Percentiles rank a stretch among this genome's conserved stretches.
phyloP scores from a whole-genome alignment of 2,113 vertebrate species.

The Oceanites oceanicus region DNA sequence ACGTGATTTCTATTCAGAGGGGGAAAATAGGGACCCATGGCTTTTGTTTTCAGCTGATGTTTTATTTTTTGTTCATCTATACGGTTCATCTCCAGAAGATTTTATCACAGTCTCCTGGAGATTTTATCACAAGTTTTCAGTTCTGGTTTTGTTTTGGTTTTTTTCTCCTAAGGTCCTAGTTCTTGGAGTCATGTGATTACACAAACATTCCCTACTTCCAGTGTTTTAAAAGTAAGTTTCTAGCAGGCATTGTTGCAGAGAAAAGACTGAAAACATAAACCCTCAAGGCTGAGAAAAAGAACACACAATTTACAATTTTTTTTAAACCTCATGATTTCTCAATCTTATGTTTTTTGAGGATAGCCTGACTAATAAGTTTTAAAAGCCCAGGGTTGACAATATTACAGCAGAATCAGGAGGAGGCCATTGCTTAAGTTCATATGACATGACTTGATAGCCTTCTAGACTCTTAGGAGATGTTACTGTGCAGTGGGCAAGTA shows the following conservation, averaged over 20 bases:
- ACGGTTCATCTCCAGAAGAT: neutral
- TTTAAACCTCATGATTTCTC: constrained; percentile 33
- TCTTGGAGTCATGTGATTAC: neutral
- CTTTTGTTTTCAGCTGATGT: neutral
- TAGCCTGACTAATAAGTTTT: constrained; percentile 1
- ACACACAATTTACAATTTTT: neutral
- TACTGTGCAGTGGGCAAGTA: neutral
- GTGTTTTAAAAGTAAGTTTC: constrained; percentile 23
- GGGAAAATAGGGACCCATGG: neutral
- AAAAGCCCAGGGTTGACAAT: neutral
- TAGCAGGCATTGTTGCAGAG: neutral
- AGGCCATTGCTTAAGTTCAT: neutral
- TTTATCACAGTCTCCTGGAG: neutral
- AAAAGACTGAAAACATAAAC: constrained; percentile 26
- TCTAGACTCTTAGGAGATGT: neutral
- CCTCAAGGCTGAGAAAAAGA: constrained; percentile 41
- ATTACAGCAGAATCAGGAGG: neutral
- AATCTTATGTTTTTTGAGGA: constrained; percentile 37
- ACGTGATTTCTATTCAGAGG: neutral
- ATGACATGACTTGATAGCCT: neutral
- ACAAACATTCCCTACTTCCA: constrained; percentile 12
- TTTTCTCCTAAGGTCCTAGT: neutral
- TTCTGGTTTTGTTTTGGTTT: neutral
- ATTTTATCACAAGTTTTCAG: neutral
- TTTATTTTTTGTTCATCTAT: neutral